phyloP scores from a whole-genome alignment of 2,888 invertebrate genomes.

The Agonum fuliginosum region DNA sequence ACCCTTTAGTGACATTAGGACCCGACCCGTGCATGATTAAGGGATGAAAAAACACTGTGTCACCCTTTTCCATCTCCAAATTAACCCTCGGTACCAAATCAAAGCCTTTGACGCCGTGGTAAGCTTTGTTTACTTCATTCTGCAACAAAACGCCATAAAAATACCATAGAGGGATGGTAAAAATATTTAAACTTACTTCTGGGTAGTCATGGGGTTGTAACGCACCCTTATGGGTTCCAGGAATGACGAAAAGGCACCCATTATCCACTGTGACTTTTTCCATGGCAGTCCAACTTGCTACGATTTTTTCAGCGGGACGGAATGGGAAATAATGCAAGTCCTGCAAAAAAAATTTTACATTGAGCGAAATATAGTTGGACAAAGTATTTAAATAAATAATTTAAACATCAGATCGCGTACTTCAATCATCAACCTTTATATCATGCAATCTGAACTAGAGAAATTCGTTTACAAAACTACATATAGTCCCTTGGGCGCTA shows the following conservation, averaged over 20 bases:
- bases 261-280: conserved; percentile 81
- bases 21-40: conserved; percentile 87
- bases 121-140: conserved; percentile 78
- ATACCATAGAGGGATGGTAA: too few species aligned
- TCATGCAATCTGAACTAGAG: too few species aligned
- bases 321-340: conserved; percentile 89
- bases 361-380: too few species aligned
- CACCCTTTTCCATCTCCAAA: conserved; percentile 86
- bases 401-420: too few species aligned
- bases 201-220: conserved; percentile 61
- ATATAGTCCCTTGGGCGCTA: too few species aligned
- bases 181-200: conserved; percentile 63
- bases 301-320: conserved; percentile 82
- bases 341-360: conserved; percentile 70
- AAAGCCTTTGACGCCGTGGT: conserved; percentile 76
- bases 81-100: conserved; percentile 73
- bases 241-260: conserved; percentile 85
- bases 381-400: too few species aligned
- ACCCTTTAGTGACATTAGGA: conserved; percentile 80
- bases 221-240: conserved; percentile 79
- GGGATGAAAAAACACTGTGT: conserved; percentile 89
- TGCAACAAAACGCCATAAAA: not conserved
- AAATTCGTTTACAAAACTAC: too few species aligned
- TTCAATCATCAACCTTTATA: too few species aligned
- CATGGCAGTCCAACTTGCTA: conserved; percentile 88